These are phyloP conservation scores for Pangasianodon hypophthalmus DNA, from an alignment of 2,113 vertebrate species.

Conservation along the genomic window DNA sequence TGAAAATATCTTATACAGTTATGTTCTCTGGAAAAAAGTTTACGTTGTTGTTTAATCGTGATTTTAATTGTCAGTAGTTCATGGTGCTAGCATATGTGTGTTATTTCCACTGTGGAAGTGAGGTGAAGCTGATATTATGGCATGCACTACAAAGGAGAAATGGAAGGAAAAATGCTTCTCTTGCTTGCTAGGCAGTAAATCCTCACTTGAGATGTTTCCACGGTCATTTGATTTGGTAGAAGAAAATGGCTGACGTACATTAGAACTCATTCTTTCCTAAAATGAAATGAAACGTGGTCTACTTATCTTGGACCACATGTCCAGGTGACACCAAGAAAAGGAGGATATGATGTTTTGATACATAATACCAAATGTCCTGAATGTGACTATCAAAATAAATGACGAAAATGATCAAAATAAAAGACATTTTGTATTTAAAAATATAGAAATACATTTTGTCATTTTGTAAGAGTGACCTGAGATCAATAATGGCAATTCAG, in stretches of 20 bases:
- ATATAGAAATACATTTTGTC: background rate
- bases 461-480: background rate
- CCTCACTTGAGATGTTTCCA: background rate
- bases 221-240: background rate
- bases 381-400: background rate
- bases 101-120: background rate
- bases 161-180: background rate
- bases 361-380: background rate
- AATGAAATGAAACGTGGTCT: background rate
- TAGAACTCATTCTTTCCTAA: background rate
- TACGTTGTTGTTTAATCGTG: background rate
- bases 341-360: no score
- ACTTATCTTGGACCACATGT: background rate
- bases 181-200: slow-evolving; percentile 8
- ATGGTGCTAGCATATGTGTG: background rate
- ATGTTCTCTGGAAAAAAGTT: background rate
- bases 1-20: background rate
- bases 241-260: background rate
- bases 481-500: background rate
- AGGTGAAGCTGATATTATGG: background rate
- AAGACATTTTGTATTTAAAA: background rate
- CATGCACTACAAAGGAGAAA: slow-evolving; percentile 11
- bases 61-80: background rate
- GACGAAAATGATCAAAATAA: background rate
- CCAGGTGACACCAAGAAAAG: background rate